Conservation (phyloP, 2,888 invertebrate genomes). For the Eurois occulta region DNA sequence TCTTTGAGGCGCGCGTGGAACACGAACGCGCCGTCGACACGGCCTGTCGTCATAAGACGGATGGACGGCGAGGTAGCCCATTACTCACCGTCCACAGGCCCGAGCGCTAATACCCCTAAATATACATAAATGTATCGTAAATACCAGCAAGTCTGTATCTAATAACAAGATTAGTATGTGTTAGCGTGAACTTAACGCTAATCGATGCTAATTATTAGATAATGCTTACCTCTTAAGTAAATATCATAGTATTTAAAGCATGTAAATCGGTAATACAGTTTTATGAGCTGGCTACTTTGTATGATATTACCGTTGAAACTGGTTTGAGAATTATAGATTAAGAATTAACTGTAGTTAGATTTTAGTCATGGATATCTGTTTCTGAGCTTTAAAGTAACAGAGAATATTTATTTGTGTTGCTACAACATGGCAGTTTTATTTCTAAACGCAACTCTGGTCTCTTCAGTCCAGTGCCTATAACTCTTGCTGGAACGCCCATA, state of each 20-base stretch:
- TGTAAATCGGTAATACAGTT: conserved; percentile 28
- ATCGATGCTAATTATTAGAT: conserved; percentile 48
- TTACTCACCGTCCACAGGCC: no score
- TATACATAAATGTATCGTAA: conserved; percentile 30
- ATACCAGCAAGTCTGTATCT: conserved; percentile 27
- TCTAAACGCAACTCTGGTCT: no score
- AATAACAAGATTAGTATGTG: conserved; percentile 53
- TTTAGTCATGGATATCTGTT: background rate
- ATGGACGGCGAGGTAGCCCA: no score
- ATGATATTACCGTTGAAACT: background rate
- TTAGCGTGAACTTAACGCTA: conserved; percentile 48
- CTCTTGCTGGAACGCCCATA: no score
- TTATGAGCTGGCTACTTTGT: conserved; percentile 29
- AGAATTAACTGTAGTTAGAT: background rate
- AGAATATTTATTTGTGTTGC: background rate
- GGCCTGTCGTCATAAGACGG: no score
- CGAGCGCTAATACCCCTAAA: background rate
- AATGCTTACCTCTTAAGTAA: conserved; percentile 38
- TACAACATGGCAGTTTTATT: background rate
- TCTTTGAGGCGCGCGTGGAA: no score
- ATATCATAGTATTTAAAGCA: conserved; percentile 31
- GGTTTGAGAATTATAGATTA: conserved; percentile 5
- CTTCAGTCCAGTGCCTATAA: no score
- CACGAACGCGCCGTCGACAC: no score
- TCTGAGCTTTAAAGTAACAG: no score